Conservation (phyloP, 2,888 invertebrate species). For the Rhorus exstirpatorius region DNA sequence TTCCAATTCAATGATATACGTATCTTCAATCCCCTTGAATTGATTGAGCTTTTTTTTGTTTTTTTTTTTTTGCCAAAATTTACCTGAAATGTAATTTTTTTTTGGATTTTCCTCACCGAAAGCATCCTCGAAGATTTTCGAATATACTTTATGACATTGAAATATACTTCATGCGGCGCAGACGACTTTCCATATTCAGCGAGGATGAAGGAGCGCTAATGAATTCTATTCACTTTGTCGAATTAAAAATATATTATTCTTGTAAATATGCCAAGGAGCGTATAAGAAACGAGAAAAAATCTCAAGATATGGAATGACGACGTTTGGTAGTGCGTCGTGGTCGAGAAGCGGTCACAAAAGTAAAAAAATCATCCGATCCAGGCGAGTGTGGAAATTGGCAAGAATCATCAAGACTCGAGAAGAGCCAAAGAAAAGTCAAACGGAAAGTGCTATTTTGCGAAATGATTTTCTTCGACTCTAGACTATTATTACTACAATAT, state of each 20-base stretch:
- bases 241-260: background rate
- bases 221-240: background rate
- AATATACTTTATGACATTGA: too few relatives aligned
- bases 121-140: too few relatives aligned
- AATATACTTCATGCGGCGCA: too few relatives aligned
- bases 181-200: background rate
- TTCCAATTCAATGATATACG: too few relatives aligned
- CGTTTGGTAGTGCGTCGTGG: conserved; percentile 29
- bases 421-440: conserved; percentile 8
- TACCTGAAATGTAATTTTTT: too few relatives aligned
- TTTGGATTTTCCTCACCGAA: too few relatives aligned
- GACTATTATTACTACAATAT: background rate
- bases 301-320: conserved; percentile 39
- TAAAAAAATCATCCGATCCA: conserved; percentile 23
- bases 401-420: conserved; percentile 4
- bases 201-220: background rate
- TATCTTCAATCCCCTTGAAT: too few relatives aligned
- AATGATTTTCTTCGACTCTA: conserved; percentile 22
- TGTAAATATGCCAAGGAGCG: conserved; percentile 45
- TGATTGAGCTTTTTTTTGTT: too few relatives aligned
- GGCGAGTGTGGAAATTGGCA: conserved; percentile 51
- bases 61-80: too few relatives aligned
- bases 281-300: background rate
- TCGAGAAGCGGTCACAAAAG: conserved; percentile 1
- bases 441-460: conserved; percentile 20